A percentile compares a stretch with the other conserved stretches of the same genome.
These are phyloP conservation scores for Aphodius sticticus DNA, from an alignment of 2,888 invertebrate species.

Conservation along the genomic window DNA sequence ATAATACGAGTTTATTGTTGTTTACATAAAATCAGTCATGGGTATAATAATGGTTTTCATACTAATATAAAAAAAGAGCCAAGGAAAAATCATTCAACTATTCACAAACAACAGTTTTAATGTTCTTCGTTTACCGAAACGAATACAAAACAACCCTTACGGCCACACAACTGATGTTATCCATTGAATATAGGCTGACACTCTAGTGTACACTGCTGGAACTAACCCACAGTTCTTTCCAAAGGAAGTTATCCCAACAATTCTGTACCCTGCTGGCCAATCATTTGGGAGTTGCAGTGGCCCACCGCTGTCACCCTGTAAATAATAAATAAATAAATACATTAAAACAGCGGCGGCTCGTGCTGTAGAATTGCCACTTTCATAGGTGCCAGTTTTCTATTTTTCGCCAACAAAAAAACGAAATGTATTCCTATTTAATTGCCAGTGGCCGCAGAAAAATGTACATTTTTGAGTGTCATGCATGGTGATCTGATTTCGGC, in stretches of 20 bases:
- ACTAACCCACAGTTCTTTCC: constrained; percentile 56
- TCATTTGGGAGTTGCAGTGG: constrained; percentile 58
- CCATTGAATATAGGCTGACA: constrained; percentile 60
- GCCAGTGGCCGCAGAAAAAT: no score
- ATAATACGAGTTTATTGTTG: background rate
- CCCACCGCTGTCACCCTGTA: constrained; percentile 67
- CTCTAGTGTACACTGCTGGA: constrained; percentile 61
- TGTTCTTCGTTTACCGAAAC: background rate
- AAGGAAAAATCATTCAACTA: no score
- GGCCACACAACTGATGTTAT: constrained; percentile 60
- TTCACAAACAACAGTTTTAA: no score
- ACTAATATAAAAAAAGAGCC: background rate
- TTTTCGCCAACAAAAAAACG: background rate
- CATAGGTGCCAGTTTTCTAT: no score
- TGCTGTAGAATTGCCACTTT: no score
- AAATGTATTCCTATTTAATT: no score
- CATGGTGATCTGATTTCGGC: no score
- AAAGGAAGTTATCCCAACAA: constrained; percentile 61
- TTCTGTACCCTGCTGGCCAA: constrained; percentile 56
- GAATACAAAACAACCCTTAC: background rate
- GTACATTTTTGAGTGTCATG: no score
- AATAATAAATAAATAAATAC: constrained; percentile 8
- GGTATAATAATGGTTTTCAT: background rate
- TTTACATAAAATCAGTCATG: background rate
- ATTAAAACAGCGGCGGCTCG: background rate